Evolutionary conservation across 2,797 vertebrate genomes (phyloP), one percentile per base, ranked within the genome.

Genomic region (Calcarius lapponicus): DNA sequence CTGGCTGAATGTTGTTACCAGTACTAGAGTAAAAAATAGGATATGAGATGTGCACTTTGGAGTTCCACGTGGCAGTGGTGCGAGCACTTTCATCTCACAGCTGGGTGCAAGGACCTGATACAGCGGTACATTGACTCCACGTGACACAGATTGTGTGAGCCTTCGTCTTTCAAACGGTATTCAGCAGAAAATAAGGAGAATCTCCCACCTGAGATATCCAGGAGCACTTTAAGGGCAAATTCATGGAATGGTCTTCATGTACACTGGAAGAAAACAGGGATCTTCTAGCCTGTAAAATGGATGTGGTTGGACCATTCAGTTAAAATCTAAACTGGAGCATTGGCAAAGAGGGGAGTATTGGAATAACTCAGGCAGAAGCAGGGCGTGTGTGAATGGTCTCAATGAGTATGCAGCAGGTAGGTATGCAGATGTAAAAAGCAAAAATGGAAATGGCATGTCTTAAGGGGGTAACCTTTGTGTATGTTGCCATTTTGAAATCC

Each of bases 401-500:
- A 64, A 65, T 81, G 43, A 85, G 67, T 26, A 31, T 42, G 40
- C 11, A 3, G 62, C 70, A 92, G 86, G 66, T 88, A 47, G 51
- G 65, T 71, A 58, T 20, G 53, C 60, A 74, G 80, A 38, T 72
- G 53, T 18, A 82, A 87, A 86, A 50, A 32, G n/a, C 42, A 50
- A 72, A 86, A 47, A 60, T 42, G 64, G n/a, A 88, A 79, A 54
- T 47, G 0, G 1, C 31, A 13, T 40, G 57, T 80, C 79, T 84
- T 72, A 38, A 62, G 50, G 57, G 50, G 83, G 12, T 56, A 85
- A 60, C 38, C 36, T 10, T 64, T 47, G n/a, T 56, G 36, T 31
- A 31, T 58, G 47, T 73, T 86, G 89, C 31, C 29, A 13, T 85
- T 97, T 60, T 54, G 67, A 94, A 93, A 65, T 71, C 56, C 18